These are phyloP conservation scores for Chloroclysta siterata DNA, from an alignment of 2,888 invertebrate species.

Conservation along the genomic window DNA sequence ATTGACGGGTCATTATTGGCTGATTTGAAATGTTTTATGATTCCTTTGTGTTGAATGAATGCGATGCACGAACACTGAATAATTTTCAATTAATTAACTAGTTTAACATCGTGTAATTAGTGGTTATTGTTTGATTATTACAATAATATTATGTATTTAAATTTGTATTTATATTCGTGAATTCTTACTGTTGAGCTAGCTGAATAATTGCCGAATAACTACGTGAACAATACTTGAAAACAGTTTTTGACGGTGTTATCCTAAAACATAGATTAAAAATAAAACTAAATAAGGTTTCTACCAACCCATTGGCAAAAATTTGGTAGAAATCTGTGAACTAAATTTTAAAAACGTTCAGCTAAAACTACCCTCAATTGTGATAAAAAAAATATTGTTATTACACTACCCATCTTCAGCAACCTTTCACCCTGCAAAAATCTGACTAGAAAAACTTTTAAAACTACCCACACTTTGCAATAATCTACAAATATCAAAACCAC, in stretches of 20 bases:
- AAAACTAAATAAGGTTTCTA: no score
- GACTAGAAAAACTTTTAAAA: background rate
- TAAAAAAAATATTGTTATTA: no score
- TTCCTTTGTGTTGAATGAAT: conserved; percentile 18
- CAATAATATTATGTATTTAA: background rate
- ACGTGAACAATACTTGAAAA: background rate
- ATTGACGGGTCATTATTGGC: conserved; percentile 4
- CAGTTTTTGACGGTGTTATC: background rate
- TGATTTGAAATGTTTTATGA: conserved; percentile 14
- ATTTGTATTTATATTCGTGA: background rate
- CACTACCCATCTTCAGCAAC: conserved; percentile 1
- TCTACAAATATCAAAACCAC: conserved; percentile 42
- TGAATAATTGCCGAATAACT: background rate
- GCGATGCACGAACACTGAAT: conserved; percentile 18
- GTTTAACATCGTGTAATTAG: conserved; percentile 5
- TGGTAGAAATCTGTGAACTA: no score
- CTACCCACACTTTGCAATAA: conserved; percentile 19
- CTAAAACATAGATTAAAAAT: no score
- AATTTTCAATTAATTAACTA: conserved; percentile 20
- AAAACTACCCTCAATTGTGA: conserved; percentile 18
- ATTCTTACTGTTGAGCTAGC: background rate
- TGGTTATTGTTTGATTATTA: conserved; percentile 13
- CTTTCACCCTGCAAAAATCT: background rate
- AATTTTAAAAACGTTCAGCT: no score
- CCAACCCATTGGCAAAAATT: no score